phyloP scores from a whole-genome alignment of 35 echinoderm and acorn worm genomes.

The Lytechinus variegatus region DNA sequence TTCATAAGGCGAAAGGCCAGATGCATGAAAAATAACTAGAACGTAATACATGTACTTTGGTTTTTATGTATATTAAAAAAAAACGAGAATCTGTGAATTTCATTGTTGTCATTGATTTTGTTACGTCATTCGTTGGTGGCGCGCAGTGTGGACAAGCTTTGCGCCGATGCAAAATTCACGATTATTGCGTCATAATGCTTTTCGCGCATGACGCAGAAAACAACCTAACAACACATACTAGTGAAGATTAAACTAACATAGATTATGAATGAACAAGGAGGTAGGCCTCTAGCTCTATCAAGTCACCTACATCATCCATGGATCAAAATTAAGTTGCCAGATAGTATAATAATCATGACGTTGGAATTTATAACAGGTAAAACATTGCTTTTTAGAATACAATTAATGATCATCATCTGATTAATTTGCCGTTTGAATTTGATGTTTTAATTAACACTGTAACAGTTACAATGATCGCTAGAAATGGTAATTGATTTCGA shows the following conservation, averaged over 20 bases:
- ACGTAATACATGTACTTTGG: too few species aligned
- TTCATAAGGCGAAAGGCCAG: too few species aligned
- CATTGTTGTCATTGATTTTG: neutral
- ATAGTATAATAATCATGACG: neutral
- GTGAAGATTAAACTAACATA: neutral
- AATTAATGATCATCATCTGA: neutral
- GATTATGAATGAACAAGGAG: neutral
- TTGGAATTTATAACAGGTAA: neutral
- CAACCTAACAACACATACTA: neutral
- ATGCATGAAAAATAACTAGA: too few species aligned
- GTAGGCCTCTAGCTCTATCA: neutral
- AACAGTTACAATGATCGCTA: too few species aligned
- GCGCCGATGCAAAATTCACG: too few species aligned
- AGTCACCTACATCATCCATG: neutral
- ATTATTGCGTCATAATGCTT: conserved; percentile 12
- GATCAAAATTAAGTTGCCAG: neutral
- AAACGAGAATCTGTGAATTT: too few species aligned
- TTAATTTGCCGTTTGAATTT: too few species aligned
- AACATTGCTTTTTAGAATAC: neutral
- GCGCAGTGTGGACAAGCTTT: neutral
- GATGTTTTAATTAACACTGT: too few species aligned
- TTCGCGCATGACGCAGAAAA: neutral
- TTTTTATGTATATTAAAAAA: too few species aligned
- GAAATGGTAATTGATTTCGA: neutral
- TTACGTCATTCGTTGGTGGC: neutral